A percentile compares a stretch with the other conserved stretches of the same genome.
Conservation (phyloP, 2,113 vertebrate species). For the Toxostoma redivivum region DNA sequence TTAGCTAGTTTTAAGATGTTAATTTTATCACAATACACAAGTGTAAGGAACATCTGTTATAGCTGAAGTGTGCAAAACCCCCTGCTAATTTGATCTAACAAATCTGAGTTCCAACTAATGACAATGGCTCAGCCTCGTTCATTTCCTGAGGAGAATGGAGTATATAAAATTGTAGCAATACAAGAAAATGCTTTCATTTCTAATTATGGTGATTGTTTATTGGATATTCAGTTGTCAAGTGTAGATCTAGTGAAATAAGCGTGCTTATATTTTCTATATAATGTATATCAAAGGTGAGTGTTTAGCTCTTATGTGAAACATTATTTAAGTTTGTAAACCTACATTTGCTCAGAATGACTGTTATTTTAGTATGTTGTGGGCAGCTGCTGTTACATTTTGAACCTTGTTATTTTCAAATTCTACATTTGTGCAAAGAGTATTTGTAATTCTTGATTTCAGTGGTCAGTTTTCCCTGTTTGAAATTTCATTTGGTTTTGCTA, state of each 20-base stretch:
- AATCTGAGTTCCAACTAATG: constrained; percentile 52
- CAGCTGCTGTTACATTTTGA: not conserved
- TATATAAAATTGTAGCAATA: constrained; percentile 28
- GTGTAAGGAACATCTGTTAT: constrained; percentile 77
- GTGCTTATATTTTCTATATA: not conserved
- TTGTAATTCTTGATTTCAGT: not conserved
- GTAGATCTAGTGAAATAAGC: not conserved
- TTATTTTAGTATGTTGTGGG: not conserved
- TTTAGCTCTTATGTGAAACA: not conserved
- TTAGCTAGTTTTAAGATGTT: constrained; percentile 79
- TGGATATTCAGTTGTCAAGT: not conserved
- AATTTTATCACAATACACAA: constrained; percentile 77
- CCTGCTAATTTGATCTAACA: constrained; percentile 66
- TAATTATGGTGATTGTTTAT: not conserved
- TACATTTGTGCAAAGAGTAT: not conserved
- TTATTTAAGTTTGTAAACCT: not conserved
- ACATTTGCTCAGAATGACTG: not conserved
- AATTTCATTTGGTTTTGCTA: not conserved
- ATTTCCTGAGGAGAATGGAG: constrained; percentile 15
- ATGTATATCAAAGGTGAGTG: not conserved
- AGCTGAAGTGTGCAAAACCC: constrained; percentile 71
- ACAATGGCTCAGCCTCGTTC: constrained; percentile 51
- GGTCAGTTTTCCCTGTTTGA: not conserved
- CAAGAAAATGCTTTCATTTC: constrained; percentile 20
- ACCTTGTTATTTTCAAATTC: not conserved